Base-by-base conservation (phyloP, 1,140 invertebrate genomes). In the Danaus melanippus region DNA sequence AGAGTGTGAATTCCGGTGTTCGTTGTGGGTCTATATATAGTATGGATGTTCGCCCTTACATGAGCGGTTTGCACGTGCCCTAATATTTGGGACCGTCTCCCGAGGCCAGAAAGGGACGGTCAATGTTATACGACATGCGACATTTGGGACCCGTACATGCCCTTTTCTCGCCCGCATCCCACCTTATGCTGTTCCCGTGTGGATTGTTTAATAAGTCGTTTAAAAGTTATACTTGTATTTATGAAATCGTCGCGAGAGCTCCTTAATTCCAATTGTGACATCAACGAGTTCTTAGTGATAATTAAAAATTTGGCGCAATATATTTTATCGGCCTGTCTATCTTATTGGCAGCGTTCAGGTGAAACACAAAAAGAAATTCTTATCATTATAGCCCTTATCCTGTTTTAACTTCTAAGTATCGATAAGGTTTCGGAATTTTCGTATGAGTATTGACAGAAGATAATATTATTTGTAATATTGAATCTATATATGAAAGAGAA, bases 1-100 rank as follows among this genome's bases (percentile, higher is more conserved):
- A 32, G 21, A 32, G 21, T 5, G 21, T 32, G 21, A 32, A 32
- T 48, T 55, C 67, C 69, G 59, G 60, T 64, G 64, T 32, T 32
- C 21, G 55, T 69, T 67, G 68, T 59, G 62, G 60, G 68, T 76
- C 73, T 76, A 79, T 74, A 71, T 76, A 76, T 79, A 76, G 76
- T 67, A 56, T 64, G 56, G 57, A 55, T 53, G 47, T 57, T 15
- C 50, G 53, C 53, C 53, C 50, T 59, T n/a, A 47, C 50, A 53
- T 21, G 53, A 45, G 21, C 40, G 65, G 50, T 43, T 53, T 63
- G 58, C 59, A 56, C 50, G 61, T 60, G 60, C 66, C 65, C 67
- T 64, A 64, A 66, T 58, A 64, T 67, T 59, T 59, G 9, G 53
- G 50, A 63, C 72, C 71, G 62, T 69, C 50, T 66, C 56, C 51